Evolutionary conservation across 2,888 invertebrate genomes (phyloP).

Genomic region (Acholoe squamosa): DNA sequence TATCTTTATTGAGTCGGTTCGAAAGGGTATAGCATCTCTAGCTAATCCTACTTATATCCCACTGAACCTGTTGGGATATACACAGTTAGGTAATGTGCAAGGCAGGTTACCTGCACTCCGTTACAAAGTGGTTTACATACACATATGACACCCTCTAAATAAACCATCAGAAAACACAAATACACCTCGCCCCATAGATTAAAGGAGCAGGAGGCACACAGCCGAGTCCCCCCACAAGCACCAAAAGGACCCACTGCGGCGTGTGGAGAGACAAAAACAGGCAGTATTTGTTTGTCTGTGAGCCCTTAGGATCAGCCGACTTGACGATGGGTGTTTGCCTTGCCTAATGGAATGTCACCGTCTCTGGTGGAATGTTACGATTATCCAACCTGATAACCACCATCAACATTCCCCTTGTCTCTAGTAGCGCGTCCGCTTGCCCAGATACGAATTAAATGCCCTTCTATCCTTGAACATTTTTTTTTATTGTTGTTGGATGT

Average conservation of each 20-base stretch:
- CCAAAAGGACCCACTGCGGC: neutral
- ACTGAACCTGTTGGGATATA: too few relatives aligned
- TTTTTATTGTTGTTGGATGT: too few relatives aligned
- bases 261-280: constrained; percentile 20
- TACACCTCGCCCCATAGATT: neutral
- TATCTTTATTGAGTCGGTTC: too few relatives aligned
- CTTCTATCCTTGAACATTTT: neutral
- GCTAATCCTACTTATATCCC: too few relatives aligned
- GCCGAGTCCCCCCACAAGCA: neutral
- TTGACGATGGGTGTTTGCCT: constrained; percentile 49
- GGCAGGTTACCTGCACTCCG: neutral
- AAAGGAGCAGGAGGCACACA: neutral
- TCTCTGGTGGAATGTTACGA: neutral
- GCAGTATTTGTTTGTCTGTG: constrained; percentile 50
- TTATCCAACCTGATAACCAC: constrained; percentile 59
- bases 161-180: constrained; percentile 1
- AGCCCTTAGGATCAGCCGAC: constrained; percentile 7
- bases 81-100: too few relatives aligned
- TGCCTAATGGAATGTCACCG: constrained; percentile 59
- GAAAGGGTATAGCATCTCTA: too few relatives aligned
- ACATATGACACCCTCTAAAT: neutral
- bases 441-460: constrained; percentile 32
- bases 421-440: constrained; percentile 26
- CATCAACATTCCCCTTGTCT: constrained; percentile 43
- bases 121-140: constrained; percentile 15